These are phyloP conservation scores for Drosophila sucinea DNA, from an alignment of 1,140 invertebrate genomes.

Conservation along the genomic window DNA sequence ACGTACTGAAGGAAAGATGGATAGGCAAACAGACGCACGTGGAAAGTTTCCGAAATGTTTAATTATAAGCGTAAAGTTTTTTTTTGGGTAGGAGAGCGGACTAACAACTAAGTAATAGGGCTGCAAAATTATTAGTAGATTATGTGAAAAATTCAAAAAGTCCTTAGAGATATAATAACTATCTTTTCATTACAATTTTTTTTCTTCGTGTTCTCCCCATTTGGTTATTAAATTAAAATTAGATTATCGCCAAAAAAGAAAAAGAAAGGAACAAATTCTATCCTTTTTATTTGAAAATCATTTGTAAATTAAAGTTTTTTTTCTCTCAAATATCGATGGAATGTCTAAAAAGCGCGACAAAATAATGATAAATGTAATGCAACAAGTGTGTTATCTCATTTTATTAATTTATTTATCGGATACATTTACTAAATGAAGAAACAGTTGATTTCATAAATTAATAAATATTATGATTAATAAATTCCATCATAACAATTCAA, in stretches of 20 bases:
- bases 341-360: too few relatives aligned
- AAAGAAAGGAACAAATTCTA: neutral
- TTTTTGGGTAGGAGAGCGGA: conserved; percentile 34
- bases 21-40: conserved; percentile 12
- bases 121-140: conserved; percentile 16
- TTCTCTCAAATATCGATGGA: too few relatives aligned
- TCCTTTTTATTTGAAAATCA: neutral
- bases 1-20: conserved; percentile 9
- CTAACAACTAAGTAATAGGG: conserved; percentile 14
- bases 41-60: conserved; percentile 41
- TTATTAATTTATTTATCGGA: too few relatives aligned
- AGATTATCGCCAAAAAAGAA: neutral
- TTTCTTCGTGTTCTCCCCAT: neutral
- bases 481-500: too few relatives aligned
- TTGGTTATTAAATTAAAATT: neutral
- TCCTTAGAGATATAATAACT: neutral
- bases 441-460: too few relatives aligned
- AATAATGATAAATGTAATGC: too few relatives aligned
- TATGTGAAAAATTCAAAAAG: neutral
- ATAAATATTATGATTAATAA: too few relatives aligned
- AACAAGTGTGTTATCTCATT: too few relatives aligned
- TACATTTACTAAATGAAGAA: too few relatives aligned
- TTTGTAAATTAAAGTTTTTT: too few relatives aligned
- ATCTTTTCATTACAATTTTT: neutral
- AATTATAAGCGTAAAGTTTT: conserved; percentile 59